Conservation (phyloP, 2,888 invertebrate genomes). For the Rambutsinella grinnellia region DNA sequence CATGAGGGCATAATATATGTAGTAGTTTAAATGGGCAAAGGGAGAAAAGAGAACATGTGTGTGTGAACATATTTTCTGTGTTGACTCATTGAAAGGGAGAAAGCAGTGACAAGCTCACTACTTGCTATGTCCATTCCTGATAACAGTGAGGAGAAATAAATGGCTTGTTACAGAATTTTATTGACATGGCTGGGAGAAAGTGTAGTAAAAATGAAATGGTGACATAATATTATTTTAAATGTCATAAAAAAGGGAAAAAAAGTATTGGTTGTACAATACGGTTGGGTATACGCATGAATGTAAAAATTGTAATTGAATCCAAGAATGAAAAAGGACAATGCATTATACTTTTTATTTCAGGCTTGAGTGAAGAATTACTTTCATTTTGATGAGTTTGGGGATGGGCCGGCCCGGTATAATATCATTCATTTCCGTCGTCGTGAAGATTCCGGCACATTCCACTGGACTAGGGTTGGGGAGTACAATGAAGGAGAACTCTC, state of each 20-base stretch:
- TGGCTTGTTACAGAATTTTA: slow-evolving; percentile 8
- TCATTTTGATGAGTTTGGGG: slow-evolving; percentile 90
- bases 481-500: slow-evolving; percentile 85
- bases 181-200: slow-evolving; percentile 10
- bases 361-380: slow-evolving; percentile 91
- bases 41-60: too few species aligned
- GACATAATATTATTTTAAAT: not conserved
- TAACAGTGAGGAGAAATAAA: slow-evolving; percentile 16
- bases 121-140: not conserved
- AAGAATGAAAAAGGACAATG: not conserved
- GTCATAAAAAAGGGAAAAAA: not conserved
- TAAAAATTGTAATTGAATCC: not conserved
- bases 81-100: not conserved
- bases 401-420: slow-evolving; percentile 94
- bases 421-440: slow-evolving; percentile 95
- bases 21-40: too few species aligned
- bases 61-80: not conserved
- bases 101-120: slow-evolving; percentile 9
- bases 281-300: too few species aligned
- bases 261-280: not conserved
- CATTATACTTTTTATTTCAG: slow-evolving; percentile 72
- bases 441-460: slow-evolving; percentile 76
- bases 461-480: slow-evolving; percentile 90
- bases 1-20: not conserved
- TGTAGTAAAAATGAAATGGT: not conserved